Conservation (phyloP, 2,797 vertebrate genomes). For the Pseudomugil tenellus region DNA sequence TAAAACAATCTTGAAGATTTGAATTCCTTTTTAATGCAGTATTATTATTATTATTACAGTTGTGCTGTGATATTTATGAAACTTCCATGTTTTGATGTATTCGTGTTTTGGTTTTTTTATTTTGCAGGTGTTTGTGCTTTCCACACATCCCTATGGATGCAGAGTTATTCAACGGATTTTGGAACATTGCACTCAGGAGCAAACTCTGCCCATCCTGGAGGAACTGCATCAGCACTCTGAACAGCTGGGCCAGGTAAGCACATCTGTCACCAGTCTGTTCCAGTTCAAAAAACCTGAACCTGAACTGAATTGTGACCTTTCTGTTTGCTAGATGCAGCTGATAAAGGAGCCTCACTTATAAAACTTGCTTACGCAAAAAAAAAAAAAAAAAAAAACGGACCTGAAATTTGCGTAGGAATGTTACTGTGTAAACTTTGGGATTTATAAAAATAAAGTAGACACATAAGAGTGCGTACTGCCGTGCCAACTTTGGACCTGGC, state of each 20-base stretch:
- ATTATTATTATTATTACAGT: background rate
- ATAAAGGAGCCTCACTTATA: conserved; percentile 38
- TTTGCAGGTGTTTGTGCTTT: conserved; percentile 93
- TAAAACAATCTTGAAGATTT: background rate
- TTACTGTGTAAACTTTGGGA: too few relatives aligned
- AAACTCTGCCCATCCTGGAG: conserved; percentile 94
- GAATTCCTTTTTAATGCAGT: background rate
- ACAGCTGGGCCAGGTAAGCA: conserved; percentile 93
- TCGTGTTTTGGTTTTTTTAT: background rate
- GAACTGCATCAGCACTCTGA: conserved; percentile 98
- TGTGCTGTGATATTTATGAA: background rate
- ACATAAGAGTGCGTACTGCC: too few relatives aligned
- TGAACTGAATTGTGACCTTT: conserved; percentile 8
- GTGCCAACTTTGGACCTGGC: too few relatives aligned
- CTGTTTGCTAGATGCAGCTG: conserved; percentile 31
- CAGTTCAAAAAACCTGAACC: conserved; percentile 3
- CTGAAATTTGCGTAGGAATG: too few relatives aligned
- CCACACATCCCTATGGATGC: conserved; percentile 97
- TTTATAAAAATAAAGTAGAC: too few relatives aligned
- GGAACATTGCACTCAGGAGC: conserved; percentile 97
- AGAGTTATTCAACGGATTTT: conserved; percentile 97
- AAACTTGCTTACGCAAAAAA: too few relatives aligned
- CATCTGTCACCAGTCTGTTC: conserved; percentile 25
- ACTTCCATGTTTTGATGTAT: background rate
- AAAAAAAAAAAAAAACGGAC: too few relatives aligned